Conservation (phyloP, 2,113 vertebrate genomes). For the Ploceus nigricollis region DNA sequence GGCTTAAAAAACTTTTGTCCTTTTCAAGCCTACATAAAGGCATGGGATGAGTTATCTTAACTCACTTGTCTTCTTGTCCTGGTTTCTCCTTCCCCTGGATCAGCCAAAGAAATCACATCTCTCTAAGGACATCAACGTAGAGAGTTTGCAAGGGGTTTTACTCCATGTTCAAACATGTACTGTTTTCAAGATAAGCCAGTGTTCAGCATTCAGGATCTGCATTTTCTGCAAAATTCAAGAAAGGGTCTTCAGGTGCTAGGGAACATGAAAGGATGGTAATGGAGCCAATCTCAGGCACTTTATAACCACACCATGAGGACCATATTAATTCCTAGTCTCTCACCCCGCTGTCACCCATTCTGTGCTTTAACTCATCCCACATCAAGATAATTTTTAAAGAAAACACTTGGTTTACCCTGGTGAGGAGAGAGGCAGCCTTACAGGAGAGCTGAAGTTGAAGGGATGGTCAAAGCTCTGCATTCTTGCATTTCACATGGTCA, state of each 20-base stretch:
- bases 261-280: background rate
- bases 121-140: rapidly evolving
- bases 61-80: background rate
- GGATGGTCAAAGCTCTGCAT: background rate
- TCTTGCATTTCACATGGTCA: background rate
- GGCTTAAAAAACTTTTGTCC: background rate
- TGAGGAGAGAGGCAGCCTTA: background rate
- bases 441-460: background rate
- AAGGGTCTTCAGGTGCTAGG: background rate
- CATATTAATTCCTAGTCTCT: background rate
- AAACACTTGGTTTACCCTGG: background rate
- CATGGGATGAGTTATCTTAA: background rate
- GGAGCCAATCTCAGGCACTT: rapidly evolving
- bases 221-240: background rate
- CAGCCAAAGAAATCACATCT: background rate
- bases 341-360: background rate
- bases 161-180: rapidly evolving
- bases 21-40: background rate
- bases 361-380: background rate
- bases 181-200: background rate
- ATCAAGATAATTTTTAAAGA: background rate
- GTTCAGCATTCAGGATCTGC: background rate
- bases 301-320: rapidly evolving
- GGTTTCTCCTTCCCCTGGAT: background rate
- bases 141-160: background rate